Conservation (phyloP, 2,797 vertebrate species). For the Chaunax sp. region DNA sequence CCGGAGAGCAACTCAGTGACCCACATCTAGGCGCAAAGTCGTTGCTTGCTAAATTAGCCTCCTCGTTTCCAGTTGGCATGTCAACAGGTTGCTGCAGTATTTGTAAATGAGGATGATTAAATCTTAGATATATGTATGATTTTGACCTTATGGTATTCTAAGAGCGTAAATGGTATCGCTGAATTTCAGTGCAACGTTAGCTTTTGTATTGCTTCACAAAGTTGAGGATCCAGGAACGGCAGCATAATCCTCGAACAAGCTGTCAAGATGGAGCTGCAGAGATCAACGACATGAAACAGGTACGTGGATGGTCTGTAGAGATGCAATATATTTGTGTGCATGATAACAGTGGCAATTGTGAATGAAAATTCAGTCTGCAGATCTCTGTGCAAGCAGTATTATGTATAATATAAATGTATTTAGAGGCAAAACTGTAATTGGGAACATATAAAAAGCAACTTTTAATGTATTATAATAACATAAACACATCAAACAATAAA, state of each 20-base stretch:
- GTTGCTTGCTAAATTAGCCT: constrained; percentile 49
- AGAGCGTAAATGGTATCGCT: not conserved
- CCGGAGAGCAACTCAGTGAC: constrained; percentile 12
- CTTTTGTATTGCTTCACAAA: not conserved
- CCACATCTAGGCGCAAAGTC: constrained; percentile 32
- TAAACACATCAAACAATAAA: not conserved
- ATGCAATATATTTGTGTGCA: not conserved
- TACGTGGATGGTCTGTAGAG: constrained; percentile 1
- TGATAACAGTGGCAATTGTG: no score
- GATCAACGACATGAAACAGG: constrained; percentile 15
- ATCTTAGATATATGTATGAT: not conserved
- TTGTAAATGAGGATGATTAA: not conserved
- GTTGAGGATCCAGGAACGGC: not conserved
- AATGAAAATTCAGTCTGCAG: not conserved
- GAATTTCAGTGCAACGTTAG: not conserved
- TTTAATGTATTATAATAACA: no score
- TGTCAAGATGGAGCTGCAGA: constrained; percentile 31
- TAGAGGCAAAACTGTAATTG: not conserved
- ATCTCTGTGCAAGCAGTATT: not conserved
- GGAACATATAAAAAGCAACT: no score
- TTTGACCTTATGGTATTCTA: not conserved
- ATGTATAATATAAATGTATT: no score
- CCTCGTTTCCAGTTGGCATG: constrained; percentile 12
- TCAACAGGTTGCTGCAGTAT: constrained; percentile 38
- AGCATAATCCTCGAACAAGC: constrained; percentile 14